Base-by-base conservation (phyloP, 92 coral and sea anemone genomes). In the Zoanthus sociatus region DNA sequence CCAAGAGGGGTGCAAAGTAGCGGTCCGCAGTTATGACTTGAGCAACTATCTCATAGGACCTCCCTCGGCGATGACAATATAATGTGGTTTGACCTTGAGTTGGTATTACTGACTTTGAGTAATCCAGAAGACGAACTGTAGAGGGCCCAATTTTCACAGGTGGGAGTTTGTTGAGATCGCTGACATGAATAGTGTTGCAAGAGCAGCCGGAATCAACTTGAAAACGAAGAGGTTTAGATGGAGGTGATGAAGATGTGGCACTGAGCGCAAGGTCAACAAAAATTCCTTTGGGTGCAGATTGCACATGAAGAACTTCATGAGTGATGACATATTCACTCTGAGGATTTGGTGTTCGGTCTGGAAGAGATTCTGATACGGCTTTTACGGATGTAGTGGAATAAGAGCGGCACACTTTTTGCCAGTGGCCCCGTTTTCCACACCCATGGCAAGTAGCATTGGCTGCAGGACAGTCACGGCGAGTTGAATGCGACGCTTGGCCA, bases 71-170 rank as follows among this genome's bases (percentile, higher is more conserved):
- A 53, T 86, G 79, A 86, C 92, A 89, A 63, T 89, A 90, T 17
- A 93, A 89, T 8, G 91, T 85, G 18, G 89, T 71, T 82, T 91
- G 89, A 48, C 92, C 94, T 46, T 84, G 55, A 72, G 79, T 87
- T 60, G 93, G 93, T 64, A 91, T 91, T 84, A 86, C 79, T 31
- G 95, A 63, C 78, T 77, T 93, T n/a, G 93, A 90, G 87, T 88
- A 90, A 56, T 93, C 95, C 45, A 71, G 89, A 78, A 93, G 91
- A 5, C 90, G 90, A 3, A 93, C 87, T 13, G 84, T 47, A 61
- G 96, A 93, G 44, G 92, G 93, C 37, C 75, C 75, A 60, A 90
- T 78, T 76, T 76, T 78, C 8, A 91, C 85, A 51, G 85, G 78
- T 45, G 70, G 78, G 56, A 76, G 84, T 33, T 93, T 88, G 84